These are phyloP conservation scores for Choloepus hoffmanni DNA, from an alignment of 2,113 vertebrate genomes.

Conservation along the genomic window DNA sequence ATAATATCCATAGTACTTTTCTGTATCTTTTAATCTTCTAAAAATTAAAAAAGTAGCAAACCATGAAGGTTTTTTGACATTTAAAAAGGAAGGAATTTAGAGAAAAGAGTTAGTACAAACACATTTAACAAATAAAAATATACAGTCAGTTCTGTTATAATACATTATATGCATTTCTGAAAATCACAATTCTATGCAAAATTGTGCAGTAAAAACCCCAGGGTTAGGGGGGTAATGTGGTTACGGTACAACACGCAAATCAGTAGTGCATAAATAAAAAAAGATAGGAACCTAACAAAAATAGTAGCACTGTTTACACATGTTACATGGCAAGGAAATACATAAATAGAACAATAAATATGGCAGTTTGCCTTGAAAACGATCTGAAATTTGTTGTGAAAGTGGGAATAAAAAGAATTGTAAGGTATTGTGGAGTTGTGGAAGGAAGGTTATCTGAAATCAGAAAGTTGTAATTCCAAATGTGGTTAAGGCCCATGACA, in stretches of 20 bases:
- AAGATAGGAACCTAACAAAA: not conserved
- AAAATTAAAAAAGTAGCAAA: not conserved
- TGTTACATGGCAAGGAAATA: not conserved
- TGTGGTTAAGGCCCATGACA: too few species aligned
- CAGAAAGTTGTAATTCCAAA: too few species aligned
- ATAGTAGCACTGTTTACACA: not conserved
- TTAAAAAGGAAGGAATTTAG: not conserved
- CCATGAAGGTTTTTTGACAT: not conserved
- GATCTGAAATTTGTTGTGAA: not conserved
- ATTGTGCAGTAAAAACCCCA: not conserved
- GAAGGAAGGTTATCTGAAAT: too few species aligned
- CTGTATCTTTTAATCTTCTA: not conserved
- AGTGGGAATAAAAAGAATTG: not conserved
- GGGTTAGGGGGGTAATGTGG: not conserved
- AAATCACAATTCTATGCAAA: not conserved
- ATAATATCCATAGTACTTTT: not conserved
- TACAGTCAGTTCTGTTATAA: not conserved
- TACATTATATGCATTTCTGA: not conserved
- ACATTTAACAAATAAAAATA: not conserved
- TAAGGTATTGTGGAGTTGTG: too few species aligned
- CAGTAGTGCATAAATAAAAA: not conserved
- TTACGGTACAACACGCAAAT: too few species aligned
- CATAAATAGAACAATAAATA: rapidly evolving
- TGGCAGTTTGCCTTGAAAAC: not conserved
- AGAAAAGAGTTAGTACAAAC: not conserved